A percentile compares a stretch with the other conserved stretches of the same genome.
phyloP scores from a whole-genome alignment of 53 echinoderm and acorn worm species.

The Hippasteria phrygiana region DNA sequence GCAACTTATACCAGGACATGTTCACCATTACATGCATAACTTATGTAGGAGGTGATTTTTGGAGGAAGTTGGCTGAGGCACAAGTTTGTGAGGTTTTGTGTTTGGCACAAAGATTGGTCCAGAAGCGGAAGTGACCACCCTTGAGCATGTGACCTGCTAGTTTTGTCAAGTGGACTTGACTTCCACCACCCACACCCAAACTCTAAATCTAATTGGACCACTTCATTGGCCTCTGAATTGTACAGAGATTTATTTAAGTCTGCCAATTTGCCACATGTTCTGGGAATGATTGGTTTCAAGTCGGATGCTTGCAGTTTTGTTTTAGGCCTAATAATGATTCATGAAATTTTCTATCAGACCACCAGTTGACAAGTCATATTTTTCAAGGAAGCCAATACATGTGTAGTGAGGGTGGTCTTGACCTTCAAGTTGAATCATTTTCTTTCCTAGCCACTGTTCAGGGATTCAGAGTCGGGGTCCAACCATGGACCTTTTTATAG shows the following conservation, averaged over 20 bases:
- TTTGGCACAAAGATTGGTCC: too few relatives aligned
- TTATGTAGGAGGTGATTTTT: too few relatives aligned
- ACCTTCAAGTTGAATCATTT: neutral
- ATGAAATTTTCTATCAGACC: neutral
- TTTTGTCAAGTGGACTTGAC: neutral
- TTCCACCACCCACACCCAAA: conserved; percentile 23
- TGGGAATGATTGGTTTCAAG: neutral
- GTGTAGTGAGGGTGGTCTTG: neutral
- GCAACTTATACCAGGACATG: too few relatives aligned
- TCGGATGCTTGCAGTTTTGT: neutral
- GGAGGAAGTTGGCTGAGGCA: too few relatives aligned
- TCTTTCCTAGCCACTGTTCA: neutral
- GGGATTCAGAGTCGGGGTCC: neutral
- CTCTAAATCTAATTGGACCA: neutral
- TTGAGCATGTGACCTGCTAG: neutral
- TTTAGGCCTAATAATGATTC: neutral
- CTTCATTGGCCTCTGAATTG: conserved; percentile 17
- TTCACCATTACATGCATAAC: too few relatives aligned
- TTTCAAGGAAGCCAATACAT: neutral
- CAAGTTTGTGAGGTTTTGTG: too few relatives aligned
- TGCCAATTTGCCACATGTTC: conserved; percentile 16
- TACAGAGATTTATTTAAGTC: conserved; percentile 4
- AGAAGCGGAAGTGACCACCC: neutral
- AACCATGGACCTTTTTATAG: too few relatives aligned
- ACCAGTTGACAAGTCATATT: neutral